Evolutionary conservation across 2,113 vertebrate genomes (phyloP), one percentile per base, ranked within the genome.

Genomic region (Ceyx cyanopectus): DNA sequence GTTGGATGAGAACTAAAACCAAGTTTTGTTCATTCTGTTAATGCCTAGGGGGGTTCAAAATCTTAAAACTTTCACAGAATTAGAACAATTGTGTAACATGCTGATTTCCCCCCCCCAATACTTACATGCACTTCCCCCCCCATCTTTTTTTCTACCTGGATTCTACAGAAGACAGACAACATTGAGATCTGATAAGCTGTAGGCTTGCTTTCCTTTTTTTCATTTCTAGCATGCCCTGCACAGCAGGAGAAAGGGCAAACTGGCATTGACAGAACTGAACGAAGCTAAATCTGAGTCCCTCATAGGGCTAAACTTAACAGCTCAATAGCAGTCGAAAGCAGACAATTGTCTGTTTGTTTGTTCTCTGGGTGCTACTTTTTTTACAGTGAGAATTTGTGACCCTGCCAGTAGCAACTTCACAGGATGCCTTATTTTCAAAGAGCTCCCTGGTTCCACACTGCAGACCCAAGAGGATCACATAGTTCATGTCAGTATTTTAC

Each of bases 371-470:
- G 66, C 57, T 74, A 30, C 74, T 88, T 81, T 68, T 75, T 72
- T 84, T n/a, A 66, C 63, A 92, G 54, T 19, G 32, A 92, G 70
- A 73, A 90, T 90, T 92, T 84, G 51, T 84, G 78, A 91, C 81
- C 95, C 95, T 74, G 37, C 37, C 86, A 96, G 72, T 69, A 92
- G 54, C 27, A 6, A 57, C 78, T 94, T 94, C 90, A 96, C 72
- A 84, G 85, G 43, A 85, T 67, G 68, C 48, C 70, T 75, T 61
- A 40, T 74, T 56, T 61, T 95, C 91, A 96, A 94, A 82, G 69
- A 5, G 62, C 69, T 90, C 41, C 43, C 70, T 70, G 46, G 68
- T 62, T 82, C 37, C 48, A 67, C 34, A n/a, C 40, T 46, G 72
- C 61, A 90, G 75, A 88, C 87, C 84, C 92, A 70, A 48, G 87